These are phyloP conservation scores for Nymphalis polychloros DNA, from an alignment of 2,888 invertebrate genomes.

Conservation along the genomic window DNA sequence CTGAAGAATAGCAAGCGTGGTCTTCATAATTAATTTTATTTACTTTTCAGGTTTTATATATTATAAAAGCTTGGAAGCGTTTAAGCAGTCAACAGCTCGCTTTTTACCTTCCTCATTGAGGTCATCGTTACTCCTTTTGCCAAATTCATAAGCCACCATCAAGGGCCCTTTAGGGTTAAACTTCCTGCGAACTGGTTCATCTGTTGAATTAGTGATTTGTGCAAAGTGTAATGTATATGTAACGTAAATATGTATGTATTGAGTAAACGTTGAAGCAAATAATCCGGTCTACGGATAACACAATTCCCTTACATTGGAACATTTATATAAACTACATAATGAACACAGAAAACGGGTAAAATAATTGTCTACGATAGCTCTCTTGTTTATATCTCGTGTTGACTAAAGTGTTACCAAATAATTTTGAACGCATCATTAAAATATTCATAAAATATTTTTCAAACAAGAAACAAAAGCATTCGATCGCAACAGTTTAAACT, in stretches of 20 bases:
- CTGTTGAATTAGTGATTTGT: constrained; percentile 44
- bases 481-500: constrained; percentile 18
- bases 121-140: constrained; percentile 67
- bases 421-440: constrained; percentile 25
- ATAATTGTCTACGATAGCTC: background rate
- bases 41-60: background rate
- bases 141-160: constrained; percentile 67
- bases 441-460: constrained; percentile 15
- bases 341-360: background rate
- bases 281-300: constrained; percentile 3
- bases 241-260: constrained; percentile 9
- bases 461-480: constrained; percentile 20
- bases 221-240: constrained; percentile 28
- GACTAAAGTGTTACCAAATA: constrained; percentile 19
- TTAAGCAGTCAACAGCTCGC: constrained; percentile 19
- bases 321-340: background rate
- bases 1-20: background rate
- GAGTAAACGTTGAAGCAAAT: background rate
- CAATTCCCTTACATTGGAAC: background rate
- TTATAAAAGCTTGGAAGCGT: constrained; percentile 28
- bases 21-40: background rate
- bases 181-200: constrained; percentile 50
- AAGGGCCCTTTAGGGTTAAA: constrained; percentile 64
- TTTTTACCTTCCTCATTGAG: constrained; percentile 65
- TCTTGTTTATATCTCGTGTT: background rate